Evolutionary conservation across 1,140 invertebrate genomes (phyloP), one percentile per base, ranked within the genome.

Genomic region (Hermetia illucens): DNA sequence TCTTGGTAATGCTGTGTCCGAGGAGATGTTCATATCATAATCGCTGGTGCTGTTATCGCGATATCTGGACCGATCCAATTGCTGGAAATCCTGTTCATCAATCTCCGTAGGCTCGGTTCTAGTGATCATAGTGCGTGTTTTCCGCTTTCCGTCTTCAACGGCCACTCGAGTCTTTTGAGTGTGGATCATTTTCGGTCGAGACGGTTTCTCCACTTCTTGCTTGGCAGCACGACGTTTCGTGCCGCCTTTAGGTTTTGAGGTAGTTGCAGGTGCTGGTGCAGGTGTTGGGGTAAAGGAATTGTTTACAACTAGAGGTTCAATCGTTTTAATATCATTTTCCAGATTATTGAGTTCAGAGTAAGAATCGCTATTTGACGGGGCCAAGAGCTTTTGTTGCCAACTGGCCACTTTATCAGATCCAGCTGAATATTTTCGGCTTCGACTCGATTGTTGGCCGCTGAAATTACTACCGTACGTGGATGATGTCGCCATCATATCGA

Each of bases 111-210:
- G 40, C 30, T 72, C 66, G 12, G 69, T 75, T 40, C 70, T 63
- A 12, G 58, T 70, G 1, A 71, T 61, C 55, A 71, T 57, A 2
- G 69, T 69, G 44, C 69, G 73, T 0, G 70, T 71, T 43, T 69
- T 72, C 29, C 75, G 69, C 12, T 65, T 56, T 5, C 64, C 66
- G 42, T 68, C 68, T 13, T 52, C 63, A 2, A 69, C 63, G 2
- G 70, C 57, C 3, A 72, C 65, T 35, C 69, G 58, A 2, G 70
- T 70, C 46, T 76, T 77, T 51, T 77, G 74, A 0, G 77, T 80
- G 44, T 79, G 77, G 42, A 80, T 80, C 77, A 80, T 81, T 45
- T 75, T 73, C 1, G 77, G 77, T 27, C 76, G 58, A 2, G 67
- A 65, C 1, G 67, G 61, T 3, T 27, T 46, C 61, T 43, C 16